Percentiles rank a stretch among this genome's conserved stretches.
phyloP scores from a whole-genome alignment of 2,113 vertebrate genomes.

The Loxodonta africana region DNA sequence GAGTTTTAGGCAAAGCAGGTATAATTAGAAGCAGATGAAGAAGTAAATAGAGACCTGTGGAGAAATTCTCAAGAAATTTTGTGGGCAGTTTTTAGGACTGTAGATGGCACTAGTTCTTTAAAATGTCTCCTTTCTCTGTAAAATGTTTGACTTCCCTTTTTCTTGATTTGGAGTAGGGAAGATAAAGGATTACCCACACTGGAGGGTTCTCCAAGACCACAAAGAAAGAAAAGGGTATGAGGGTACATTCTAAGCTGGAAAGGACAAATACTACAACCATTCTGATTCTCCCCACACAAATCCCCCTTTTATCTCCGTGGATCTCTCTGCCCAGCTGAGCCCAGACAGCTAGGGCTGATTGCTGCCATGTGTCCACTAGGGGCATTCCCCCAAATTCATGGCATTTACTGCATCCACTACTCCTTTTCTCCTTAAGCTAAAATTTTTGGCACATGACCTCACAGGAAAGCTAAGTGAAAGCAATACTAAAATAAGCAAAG shows the following conservation, averaged over 20 bases:
- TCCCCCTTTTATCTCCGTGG: background rate
- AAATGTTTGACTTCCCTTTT: conserved; percentile 58
- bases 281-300: background rate
- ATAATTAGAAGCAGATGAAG: conserved; percentile 33
- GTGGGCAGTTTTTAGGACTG: conserved; percentile 62
- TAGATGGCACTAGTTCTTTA: conserved; percentile 77
- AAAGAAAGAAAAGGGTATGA: background rate
- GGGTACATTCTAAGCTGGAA: background rate
- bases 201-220: background rate
- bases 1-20: conserved; percentile 29
- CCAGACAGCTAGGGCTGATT: conserved; percentile 14
- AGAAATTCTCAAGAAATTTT: conserved; percentile 36
- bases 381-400: background rate
- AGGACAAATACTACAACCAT: background rate
- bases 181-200: conserved; percentile 18
- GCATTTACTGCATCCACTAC: background rate
- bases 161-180: background rate
- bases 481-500: conserved; percentile 42
- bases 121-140: conserved; percentile 42
- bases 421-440: conserved; percentile 35
- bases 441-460: conserved; percentile 32
- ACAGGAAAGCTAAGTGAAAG: conserved; percentile 60
- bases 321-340: background rate
- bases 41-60: background rate
- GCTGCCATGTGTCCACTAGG: conserved; percentile 21